Evolutionary conservation across 2,888 invertebrate species (phyloP).

Genomic region (Polyommatus iphigenia): DNA sequence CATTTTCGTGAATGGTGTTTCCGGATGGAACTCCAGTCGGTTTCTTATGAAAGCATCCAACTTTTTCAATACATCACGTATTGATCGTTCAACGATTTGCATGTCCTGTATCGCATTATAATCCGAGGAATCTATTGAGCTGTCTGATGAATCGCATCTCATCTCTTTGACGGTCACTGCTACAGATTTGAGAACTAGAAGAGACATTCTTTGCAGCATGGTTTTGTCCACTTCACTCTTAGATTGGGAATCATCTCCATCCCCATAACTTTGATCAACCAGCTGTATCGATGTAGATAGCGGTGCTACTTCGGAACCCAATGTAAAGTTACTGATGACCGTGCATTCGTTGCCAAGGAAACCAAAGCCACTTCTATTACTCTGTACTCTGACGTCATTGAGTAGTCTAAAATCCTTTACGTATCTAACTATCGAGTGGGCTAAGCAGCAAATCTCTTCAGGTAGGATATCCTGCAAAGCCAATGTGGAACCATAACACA

Average conservation of each 20-base stretch:
- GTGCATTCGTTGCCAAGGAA: conserved; percentile 71
- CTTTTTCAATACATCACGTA: conserved; percentile 89
- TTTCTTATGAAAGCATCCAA: conserved; percentile 90
- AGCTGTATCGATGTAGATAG: conserved; percentile 66
- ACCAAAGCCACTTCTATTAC: conserved; percentile 69
- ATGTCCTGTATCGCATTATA: conserved; percentile 94
- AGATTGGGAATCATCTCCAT: conserved; percentile 61
- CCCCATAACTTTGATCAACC: conserved; percentile 72
- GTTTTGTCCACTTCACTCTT: conserved; percentile 85
- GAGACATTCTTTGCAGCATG: conserved; percentile 90
- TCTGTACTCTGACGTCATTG: conserved; percentile 75
- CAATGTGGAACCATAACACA: conserved; percentile 94
- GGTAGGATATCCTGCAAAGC: conserved; percentile 93
- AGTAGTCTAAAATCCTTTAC: conserved; percentile 91
- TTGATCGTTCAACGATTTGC: conserved; percentile 92
- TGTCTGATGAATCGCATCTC: conserved; percentile 91
- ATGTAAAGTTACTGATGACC: conserved; percentile 60
- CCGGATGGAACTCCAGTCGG: conserved; percentile 91
- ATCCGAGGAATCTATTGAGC: conserved; percentile 90
- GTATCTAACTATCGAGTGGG: conserved; percentile 91
- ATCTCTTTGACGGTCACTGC: conserved; percentile 95
- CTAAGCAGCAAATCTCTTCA: conserved; percentile 92
- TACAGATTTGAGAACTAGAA: conserved; percentile 92
- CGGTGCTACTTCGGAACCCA: conserved; percentile 61
- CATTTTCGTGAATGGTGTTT: conserved; percentile 92